Conservation (phyloP, 2,797 vertebrate genomes). For the Rhinoraja longicauda region DNA sequence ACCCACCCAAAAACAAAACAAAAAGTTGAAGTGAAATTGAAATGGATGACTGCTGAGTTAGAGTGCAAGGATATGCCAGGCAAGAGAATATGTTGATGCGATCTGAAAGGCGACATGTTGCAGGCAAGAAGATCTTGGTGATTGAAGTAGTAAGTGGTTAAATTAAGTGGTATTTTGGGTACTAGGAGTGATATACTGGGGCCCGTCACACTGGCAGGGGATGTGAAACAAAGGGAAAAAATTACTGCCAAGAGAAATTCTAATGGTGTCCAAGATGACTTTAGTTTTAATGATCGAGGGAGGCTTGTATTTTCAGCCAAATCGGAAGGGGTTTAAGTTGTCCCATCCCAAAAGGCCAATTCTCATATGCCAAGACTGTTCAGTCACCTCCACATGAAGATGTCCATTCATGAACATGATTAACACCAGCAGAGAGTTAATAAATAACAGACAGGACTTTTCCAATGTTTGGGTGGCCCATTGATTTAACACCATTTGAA, state of each 20-base stretch:
- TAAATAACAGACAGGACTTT: neutral
- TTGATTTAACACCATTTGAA: no score
- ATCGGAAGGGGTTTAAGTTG: neutral
- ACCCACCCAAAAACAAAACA: neutral
- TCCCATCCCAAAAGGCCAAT: neutral
- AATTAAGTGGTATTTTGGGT: neutral
- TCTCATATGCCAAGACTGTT: neutral
- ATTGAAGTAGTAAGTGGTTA: neutral
- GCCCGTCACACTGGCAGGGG: neutral
- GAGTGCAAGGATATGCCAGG: neutral
- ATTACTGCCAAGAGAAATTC: neutral
- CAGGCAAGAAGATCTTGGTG: neutral
- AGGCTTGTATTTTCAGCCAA: neutral
- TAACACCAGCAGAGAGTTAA: no score
- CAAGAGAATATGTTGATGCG: neutral
- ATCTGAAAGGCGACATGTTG: neutral
- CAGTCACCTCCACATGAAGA: neutral
- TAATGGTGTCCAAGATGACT: neutral
- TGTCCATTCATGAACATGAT: neutral
- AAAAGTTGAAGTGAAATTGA: neutral
- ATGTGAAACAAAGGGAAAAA: neutral
- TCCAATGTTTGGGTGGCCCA: neutral
- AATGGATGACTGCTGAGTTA: neutral
- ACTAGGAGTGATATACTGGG: neutral
- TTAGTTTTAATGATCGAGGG: no score